Evolutionary conservation across 2,888 invertebrate species (phyloP).

Genomic region (Digitonthophagus gazella): DNA sequence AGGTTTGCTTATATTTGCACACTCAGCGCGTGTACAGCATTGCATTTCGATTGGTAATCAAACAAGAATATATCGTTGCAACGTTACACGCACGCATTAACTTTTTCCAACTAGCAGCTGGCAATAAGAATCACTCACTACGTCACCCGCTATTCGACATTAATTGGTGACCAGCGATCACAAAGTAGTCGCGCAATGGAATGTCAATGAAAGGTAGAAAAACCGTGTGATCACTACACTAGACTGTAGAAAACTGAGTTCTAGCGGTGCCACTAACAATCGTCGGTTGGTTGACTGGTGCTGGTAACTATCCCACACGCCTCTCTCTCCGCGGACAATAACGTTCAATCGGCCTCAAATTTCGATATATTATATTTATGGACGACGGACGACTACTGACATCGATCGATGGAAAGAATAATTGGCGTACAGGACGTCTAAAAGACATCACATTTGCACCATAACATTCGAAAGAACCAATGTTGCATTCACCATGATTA

Average conservation of each 20-base stretch:
- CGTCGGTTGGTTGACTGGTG: not conserved
- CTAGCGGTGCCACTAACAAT: not conserved
- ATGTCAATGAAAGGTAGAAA: not conserved
- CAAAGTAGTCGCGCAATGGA: not conserved
- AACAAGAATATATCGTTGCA: not conserved
- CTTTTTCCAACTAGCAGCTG: not conserved
- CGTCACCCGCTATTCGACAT: not conserved
- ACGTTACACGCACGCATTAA: not conserved
- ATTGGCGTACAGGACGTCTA: not conserved
- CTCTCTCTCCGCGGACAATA: not conserved
- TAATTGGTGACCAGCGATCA: not conserved
- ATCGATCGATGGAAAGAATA: not conserved
- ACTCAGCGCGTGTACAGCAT: not conserved
- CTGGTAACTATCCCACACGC: not conserved
- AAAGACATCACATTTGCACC: too few species aligned
- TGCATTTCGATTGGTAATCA: not conserved
- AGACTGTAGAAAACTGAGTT: not conserved
- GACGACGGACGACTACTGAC: not conserved
- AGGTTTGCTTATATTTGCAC: not conserved
- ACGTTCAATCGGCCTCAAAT: not conserved
- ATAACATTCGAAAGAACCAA: too few species aligned
- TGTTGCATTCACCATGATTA: too few species aligned
- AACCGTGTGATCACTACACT: not conserved
- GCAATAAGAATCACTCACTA: not conserved
- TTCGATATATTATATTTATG: not conserved